Evolutionary conservation across 2,888 invertebrate species (phyloP), one percentile per base, ranked within the genome.

Genomic region (Agonum fuliginosum): DNA sequence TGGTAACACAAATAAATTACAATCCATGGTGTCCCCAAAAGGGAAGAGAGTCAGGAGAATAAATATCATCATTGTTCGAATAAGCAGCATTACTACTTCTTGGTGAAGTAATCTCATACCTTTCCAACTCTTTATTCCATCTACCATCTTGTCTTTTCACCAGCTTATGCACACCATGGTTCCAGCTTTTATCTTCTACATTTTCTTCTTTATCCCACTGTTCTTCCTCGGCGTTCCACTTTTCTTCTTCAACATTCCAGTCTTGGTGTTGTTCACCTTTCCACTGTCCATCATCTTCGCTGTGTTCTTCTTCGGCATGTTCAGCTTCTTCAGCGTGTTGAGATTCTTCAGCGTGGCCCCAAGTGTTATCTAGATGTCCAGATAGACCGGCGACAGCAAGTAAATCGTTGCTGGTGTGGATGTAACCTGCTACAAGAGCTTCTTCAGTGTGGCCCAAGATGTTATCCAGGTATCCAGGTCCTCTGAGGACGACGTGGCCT

Each of bases 41-140:
- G 54, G 24, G 48, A 43, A 14, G 3, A 1, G 10, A 19, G 10
- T 48, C 54, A 54, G 2, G 8, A 5, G 5, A 10, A 54, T 54
- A 12, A 24, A 24, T 20, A 6, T 27, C 30, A 27, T 62, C 27
- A 30, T 62, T 62, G 19, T 30, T 62, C 1, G 4, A 3, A 10
- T 27, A 10, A 0, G 5, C 3, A 12, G 17, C 19, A 8, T 54
- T 54, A 10, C 30, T 17, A 30, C 4, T 30, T 8, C 30, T 30
- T 30, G 30, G 30, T 30, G 30, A 30, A 30, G 30, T 30, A 30
- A 30, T 30, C 30, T 30, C 30, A 10, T 62, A 62, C 14, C 58
- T 62, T 17, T 62, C 58, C 27, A 27, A 4, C 2, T 62, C 58
- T 62, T 62, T 62, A 8, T 62, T 62, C 58, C 58, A 62, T 30